phyloP scores from a whole-genome alignment of 1,140 invertebrate genomes.

The Ceratina japonica region DNA sequence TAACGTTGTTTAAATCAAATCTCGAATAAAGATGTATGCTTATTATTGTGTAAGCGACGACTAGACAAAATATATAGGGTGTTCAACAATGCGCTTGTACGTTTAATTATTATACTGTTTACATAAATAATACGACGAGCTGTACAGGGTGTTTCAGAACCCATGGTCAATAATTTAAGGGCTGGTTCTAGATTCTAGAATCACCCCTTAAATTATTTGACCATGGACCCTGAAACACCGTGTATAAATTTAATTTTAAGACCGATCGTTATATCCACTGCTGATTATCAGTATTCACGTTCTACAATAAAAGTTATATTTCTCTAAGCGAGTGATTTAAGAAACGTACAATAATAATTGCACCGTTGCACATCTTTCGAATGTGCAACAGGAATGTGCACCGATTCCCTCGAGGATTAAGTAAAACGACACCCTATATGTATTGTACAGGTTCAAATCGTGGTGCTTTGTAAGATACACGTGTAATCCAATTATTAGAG shows the following conservation, averaged over 20 bases:
- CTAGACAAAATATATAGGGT: constrained; percentile 61
- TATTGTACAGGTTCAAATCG: constrained; percentile 57
- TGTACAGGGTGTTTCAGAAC: too few relatives aligned
- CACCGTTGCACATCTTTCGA: too few relatives aligned
- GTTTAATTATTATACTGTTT: constrained; percentile 20
- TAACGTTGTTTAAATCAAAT: constrained; percentile 53
- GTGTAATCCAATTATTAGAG: constrained; percentile 55
- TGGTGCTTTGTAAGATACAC: constrained; percentile 71
- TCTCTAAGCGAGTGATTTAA: constrained; percentile 6
- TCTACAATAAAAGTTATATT: constrained; percentile 7
- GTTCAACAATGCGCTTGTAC: constrained; percentile 34
- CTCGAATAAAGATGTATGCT: constrained; percentile 40
- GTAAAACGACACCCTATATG: constrained; percentile 50
- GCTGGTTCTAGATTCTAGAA: too few relatives aligned
- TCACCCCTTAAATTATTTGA: too few relatives aligned
- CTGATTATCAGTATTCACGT: constrained; percentile 24
- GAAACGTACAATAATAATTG: constrained; percentile 5
- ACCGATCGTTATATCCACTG: neutral
- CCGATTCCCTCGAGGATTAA: constrained; percentile 23
- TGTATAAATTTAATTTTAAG: neutral
- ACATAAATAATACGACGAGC: neutral
- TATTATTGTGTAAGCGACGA: constrained; percentile 46
- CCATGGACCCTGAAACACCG: too few relatives aligned
- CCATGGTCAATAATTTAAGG: too few relatives aligned
- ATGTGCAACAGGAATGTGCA: constrained; percentile 17